Evolutionary conservation across 1,140 invertebrate species (phyloP).

Genomic region (Caenorhabditis latens): DNA sequence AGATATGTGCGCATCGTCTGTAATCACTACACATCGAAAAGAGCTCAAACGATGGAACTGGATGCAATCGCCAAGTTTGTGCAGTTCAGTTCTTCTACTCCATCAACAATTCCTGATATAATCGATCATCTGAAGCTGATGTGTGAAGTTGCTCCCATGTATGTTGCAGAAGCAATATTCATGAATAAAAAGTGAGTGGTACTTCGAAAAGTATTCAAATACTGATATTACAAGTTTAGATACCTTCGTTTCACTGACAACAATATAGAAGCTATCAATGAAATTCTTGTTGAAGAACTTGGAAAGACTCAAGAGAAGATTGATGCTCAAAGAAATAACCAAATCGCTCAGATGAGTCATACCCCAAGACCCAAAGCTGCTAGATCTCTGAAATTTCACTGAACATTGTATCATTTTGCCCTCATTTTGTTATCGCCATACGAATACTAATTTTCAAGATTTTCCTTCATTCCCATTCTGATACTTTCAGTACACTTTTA

Average conservation of each 20-base stretch:
- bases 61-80: constrained; percentile 9
- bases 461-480: not conserved
- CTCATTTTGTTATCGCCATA: not conserved
- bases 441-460: not conserved
- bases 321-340: not conserved
- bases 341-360: constrained; percentile 38
- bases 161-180: not conserved
- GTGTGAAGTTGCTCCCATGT: constrained; percentile 37
- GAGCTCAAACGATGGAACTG: constrained; percentile 5
- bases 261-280: constrained; percentile 42
- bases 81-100: constrained; percentile 2
- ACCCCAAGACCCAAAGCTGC: constrained; percentile 32
- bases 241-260: constrained; percentile 21
- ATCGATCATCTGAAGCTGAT: constrained; percentile 18
- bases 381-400: constrained; percentile 39
- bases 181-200: constrained; percentile 24
- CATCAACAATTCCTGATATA: constrained; percentile 7
- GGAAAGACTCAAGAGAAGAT: constrained; percentile 58
- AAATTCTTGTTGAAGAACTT: constrained; percentile 52
- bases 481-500: no score
- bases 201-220: not conserved
- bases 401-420: not conserved
- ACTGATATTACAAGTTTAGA: not conserved
- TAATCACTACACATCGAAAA: constrained; percentile 25
- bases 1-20: constrained; percentile 37